A percentile compares a stretch with the other conserved stretches of the same genome.
These are phyloP conservation scores for Cantharis flavilabris DNA, from an alignment of 2,888 invertebrate genomes.

Conservation along the genomic window DNA sequence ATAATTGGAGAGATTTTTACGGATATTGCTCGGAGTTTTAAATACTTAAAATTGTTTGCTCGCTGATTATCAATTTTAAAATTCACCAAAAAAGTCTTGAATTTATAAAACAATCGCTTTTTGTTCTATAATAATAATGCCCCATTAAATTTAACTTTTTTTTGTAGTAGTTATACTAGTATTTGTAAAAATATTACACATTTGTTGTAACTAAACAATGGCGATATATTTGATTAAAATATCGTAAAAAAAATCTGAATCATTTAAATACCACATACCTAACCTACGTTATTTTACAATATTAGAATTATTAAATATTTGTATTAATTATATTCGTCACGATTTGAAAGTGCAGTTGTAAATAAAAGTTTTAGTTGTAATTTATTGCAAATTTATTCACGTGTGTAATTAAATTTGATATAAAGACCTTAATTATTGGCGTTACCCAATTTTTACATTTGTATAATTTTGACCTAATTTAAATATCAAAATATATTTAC, in stretches of 20 bases:
- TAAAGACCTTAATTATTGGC: not conserved
- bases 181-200: not conserved
- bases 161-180: not conserved
- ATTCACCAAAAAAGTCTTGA: not conserved
- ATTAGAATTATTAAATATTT: not conserved
- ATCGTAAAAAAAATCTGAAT: not conserved
- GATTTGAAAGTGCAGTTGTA: not conserved
- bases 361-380: not conserved
- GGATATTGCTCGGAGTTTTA: not conserved
- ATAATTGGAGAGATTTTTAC: not conserved
- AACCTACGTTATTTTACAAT: not conserved
- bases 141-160: not conserved
- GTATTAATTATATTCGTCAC: slow-evolving; percentile 1
- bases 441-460: not conserved
- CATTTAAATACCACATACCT: not conserved
- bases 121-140: not conserved
- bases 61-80: no score
- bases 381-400: not conserved
- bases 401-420: not conserved
- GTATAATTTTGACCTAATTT: not conserved
- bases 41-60: no score
- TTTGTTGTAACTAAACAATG: not conserved
- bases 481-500: not conserved
- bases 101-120: not conserved
- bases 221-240: not conserved